Conservation (phyloP, 2,797 vertebrate genomes). For the Masticophis lateralis region DNA sequence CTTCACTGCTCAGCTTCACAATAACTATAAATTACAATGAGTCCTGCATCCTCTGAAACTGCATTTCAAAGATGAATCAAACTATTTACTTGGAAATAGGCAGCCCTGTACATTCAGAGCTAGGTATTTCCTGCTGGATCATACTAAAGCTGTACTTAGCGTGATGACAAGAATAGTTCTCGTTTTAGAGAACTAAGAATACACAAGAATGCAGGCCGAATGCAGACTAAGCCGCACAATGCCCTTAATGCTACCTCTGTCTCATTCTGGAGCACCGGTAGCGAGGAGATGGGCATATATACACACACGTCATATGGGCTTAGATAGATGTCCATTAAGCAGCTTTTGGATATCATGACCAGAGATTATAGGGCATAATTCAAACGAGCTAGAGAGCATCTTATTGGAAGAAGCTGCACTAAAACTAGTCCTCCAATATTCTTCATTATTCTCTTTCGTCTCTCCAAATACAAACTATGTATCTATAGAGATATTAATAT, state of each 20-base stretch:
- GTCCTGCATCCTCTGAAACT: conserved; percentile 23
- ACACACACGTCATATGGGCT: not conserved
- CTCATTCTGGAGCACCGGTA: no score
- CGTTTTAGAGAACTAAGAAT: not conserved
- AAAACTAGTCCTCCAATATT: not conserved
- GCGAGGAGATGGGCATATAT: not conserved
- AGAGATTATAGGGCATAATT: not conserved
- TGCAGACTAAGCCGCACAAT: not conserved
- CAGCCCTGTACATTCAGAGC: not conserved
- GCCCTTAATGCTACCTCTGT: no score
- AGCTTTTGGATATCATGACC: not conserved
- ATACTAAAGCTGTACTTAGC: not conserved
- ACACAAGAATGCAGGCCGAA: not conserved
- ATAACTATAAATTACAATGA: conserved; percentile 32
- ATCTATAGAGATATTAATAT: not conserved
- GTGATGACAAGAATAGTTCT: not conserved
- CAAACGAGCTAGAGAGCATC: not conserved
- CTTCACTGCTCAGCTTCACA: conserved; percentile 9
- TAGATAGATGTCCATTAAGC: not conserved
- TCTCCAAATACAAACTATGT: not conserved
- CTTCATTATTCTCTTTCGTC: not conserved
- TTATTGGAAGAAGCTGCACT: not conserved
- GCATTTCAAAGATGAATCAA: conserved; percentile 20
- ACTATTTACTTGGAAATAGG: not conserved
- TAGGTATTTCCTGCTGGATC: not conserved